Evolutionary conservation across 1,140 invertebrate species (phyloP).

Genomic region (Pomacea maculata): DNA sequence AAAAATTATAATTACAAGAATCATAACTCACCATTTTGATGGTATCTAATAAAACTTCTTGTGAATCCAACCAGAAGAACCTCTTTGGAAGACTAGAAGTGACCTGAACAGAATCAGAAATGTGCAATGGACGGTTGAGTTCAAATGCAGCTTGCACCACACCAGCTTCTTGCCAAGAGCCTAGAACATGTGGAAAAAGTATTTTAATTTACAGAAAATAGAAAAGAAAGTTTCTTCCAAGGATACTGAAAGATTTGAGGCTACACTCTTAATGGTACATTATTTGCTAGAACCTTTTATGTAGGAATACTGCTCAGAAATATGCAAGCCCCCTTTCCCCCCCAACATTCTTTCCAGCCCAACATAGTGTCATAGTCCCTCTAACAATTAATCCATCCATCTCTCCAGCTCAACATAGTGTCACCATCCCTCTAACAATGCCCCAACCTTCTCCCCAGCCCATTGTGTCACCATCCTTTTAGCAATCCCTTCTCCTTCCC

Average conservation of each 20-base stretch:
- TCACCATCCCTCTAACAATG: background rate
- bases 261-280: background rate
- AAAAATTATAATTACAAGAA: no score
- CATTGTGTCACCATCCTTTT: background rate
- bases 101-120: background rate
- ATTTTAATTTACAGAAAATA: background rate
- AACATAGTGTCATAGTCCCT: background rate
- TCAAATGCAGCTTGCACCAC: slow-evolving; percentile 63
- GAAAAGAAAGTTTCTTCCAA: background rate
- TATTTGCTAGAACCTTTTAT: background rate
- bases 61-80: slow-evolving; percentile 46
- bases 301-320: background rate
- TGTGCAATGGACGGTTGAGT: slow-evolving; percentile 59
- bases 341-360: background rate
- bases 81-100: background rate
- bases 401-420: background rate
- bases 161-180: slow-evolving; percentile 63
- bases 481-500: background rate
- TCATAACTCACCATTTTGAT: slow-evolving; percentile 56
- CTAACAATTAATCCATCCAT: background rate
- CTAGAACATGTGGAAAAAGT: slow-evolving; percentile 41
- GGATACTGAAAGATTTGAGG: background rate
- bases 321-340: background rate
- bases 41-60: slow-evolving; percentile 62
- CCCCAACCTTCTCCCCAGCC: background rate